These are phyloP conservation scores for Xestobium rufovillosum DNA, from an alignment of 2,888 invertebrate species.

Conservation along the genomic window DNA sequence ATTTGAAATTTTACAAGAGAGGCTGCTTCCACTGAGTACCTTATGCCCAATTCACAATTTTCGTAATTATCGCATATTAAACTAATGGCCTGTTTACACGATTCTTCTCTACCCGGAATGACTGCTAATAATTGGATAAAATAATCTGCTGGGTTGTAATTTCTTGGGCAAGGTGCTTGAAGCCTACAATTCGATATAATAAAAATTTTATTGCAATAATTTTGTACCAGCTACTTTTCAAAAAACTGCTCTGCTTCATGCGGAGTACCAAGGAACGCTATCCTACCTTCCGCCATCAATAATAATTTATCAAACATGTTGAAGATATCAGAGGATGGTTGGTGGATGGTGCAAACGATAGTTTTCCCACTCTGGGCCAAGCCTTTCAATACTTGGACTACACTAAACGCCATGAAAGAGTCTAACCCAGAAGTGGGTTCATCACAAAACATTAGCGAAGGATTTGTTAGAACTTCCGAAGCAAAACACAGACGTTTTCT, in stretches of 20 bases:
- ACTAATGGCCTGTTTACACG: constrained; percentile 69
- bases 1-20: neutral
- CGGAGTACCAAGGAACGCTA: constrained; percentile 79
- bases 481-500: constrained; percentile 93
- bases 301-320: constrained; percentile 83
- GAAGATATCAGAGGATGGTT: constrained; percentile 88
- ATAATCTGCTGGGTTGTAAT: constrained; percentile 92
- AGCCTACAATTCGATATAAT: constrained; percentile 47
- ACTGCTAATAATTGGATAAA: constrained; percentile 85
- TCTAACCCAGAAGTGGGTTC: constrained; percentile 96
- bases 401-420: constrained; percentile 93
- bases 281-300: constrained; percentile 85
- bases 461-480: constrained; percentile 93
- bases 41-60: constrained; percentile 55
- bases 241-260: constrained; percentile 74
- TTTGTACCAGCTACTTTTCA: constrained; percentile 62
- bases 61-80: constrained; percentile 73
- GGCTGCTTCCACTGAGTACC: constrained; percentile 53
- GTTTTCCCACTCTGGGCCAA: constrained; percentile 79
- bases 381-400: constrained; percentile 72
- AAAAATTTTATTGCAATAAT: constrained; percentile 6
- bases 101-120: constrained; percentile 72
- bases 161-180: constrained; percentile 76
- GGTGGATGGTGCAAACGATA: constrained; percentile 88
- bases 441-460: constrained; percentile 91